Percentiles rank a stretch among this genome's conserved stretches.
phyloP scores from a whole-genome alignment of 2,113 vertebrate species.

The Rhea americana region DNA sequence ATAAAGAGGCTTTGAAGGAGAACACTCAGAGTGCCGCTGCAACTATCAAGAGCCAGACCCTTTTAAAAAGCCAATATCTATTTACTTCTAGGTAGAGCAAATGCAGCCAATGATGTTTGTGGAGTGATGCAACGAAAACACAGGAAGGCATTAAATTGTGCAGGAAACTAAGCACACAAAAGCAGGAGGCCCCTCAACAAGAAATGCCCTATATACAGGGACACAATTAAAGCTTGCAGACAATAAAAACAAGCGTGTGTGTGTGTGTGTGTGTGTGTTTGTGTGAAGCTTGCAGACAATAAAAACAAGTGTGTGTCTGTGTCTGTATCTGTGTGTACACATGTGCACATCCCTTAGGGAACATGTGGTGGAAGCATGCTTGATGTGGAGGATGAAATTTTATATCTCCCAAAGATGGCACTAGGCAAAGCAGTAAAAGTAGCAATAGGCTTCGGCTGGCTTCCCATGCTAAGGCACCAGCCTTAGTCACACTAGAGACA shows the following conservation, averaged over 20 bases:
- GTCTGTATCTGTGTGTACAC: no score
- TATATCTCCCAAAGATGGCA: no score
- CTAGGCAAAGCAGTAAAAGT: no score
- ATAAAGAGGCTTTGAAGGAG: background rate
- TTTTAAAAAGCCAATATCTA: background rate
- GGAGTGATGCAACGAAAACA: background rate
- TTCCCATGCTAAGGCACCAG: no score
- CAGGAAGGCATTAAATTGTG: background rate
- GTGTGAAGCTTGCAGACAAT: background rate
- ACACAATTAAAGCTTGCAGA: background rate
- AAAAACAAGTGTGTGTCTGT: background rate
- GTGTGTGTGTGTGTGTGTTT: no score
- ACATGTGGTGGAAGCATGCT: no score
- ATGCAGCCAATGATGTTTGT: background rate
- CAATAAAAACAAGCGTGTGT: background rate
- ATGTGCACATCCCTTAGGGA: no score
- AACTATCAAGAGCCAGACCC: background rate
- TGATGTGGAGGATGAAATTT: no score
- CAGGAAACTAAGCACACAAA: background rate
- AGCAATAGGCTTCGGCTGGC: no score
- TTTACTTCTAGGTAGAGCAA: background rate
- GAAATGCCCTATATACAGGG: background rate
- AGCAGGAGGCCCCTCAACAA: background rate
- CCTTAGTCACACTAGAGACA: no score
- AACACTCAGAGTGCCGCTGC: background rate